These are phyloP conservation scores for Nemopilema nomurai DNA, from an alignment of 30 jellyfish, hydroid and myxozoan genomes.

Conservation along the genomic window DNA sequence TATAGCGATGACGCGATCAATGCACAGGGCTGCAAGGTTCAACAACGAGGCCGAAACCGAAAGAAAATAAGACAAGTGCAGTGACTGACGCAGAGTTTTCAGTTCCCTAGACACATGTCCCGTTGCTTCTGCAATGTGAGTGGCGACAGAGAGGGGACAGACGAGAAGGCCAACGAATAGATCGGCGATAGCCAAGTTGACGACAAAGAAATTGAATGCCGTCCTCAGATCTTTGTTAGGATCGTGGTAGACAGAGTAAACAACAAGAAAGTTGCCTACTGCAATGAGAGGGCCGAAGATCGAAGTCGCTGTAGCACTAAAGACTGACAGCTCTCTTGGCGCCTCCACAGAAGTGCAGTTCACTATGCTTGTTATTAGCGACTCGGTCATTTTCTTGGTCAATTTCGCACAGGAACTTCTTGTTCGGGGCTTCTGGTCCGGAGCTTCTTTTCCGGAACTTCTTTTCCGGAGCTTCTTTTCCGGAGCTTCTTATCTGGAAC, in stretches of 20 bases:
- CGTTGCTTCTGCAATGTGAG: slow-evolving; percentile 38
- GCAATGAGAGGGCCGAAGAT: slow-evolving; percentile 19
- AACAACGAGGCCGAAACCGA: slow-evolving; percentile 64
- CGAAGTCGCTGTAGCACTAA: slow-evolving; percentile 38
- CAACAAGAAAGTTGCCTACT: slow-evolving; percentile 45
- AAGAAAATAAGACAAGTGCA: slow-evolving; percentile 39
- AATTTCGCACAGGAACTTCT: neutral
- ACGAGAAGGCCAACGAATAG: slow-evolving; percentile 44
- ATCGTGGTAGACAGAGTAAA: slow-evolving; percentile 26
- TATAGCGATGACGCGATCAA: slow-evolving; percentile 53
- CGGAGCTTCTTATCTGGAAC: no score
- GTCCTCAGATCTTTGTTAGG: slow-evolving; percentile 54
- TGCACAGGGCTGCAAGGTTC: slow-evolving; percentile 55
- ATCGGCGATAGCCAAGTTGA: slow-evolving; percentile 45
- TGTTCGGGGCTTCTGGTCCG: neutral
- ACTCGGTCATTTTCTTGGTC: slow-evolving; percentile 18
- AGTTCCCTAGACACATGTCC: slow-evolving; percentile 18
- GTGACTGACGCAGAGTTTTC: slow-evolving; percentile 34
- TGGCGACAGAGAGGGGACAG: slow-evolving; percentile 37
- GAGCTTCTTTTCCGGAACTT: no score
- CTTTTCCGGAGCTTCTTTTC: no score
- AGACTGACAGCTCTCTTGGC: slow-evolving; percentile 26
- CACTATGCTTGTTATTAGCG: slow-evolving; percentile 24
- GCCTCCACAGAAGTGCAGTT: slow-evolving; percentile 37
- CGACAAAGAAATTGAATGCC: slow-evolving; percentile 43